Percentiles rank a stretch among this genome's conserved stretches.
Evolutionary conservation across 1,140 invertebrate genomes (phyloP).

Genomic region (Zeugodacus cucurbitae): DNA sequence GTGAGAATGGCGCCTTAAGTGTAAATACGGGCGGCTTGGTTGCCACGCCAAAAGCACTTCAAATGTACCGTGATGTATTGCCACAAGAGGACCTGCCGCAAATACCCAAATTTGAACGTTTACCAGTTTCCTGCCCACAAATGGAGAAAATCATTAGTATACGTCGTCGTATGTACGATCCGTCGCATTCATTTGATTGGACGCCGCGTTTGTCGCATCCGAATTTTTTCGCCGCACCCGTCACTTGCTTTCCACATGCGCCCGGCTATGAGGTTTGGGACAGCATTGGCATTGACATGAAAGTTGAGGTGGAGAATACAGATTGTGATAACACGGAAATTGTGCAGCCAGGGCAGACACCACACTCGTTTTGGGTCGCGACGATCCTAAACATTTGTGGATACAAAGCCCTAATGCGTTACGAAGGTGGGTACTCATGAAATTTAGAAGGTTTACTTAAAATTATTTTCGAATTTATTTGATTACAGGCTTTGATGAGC

Average conservation of each 20-base stretch:
- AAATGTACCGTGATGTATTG: slow-evolving; percentile 64
- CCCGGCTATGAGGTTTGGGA: slow-evolving; percentile 94
- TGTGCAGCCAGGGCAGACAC: slow-evolving; percentile 74
- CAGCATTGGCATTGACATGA: slow-evolving; percentile 92
- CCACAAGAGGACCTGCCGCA: slow-evolving; percentile 68
- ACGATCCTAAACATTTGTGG: slow-evolving; percentile 91
- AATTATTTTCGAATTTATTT: neutral
- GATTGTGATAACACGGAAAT: slow-evolving; percentile 80
- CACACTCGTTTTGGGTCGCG: slow-evolving; percentile 94
- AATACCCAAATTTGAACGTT: slow-evolving; percentile 64
- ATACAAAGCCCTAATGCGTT: slow-evolving; percentile 91
- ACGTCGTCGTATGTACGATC: slow-evolving; percentile 69
- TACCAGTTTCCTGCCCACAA: slow-evolving; percentile 58
- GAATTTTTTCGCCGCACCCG: slow-evolving; percentile 86
- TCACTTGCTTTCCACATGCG: slow-evolving; percentile 91
- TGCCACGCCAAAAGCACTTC: slow-evolving; percentile 54
- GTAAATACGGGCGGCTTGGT: neutral
- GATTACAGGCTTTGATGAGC: slow-evolving; percentile 80
- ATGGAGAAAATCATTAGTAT: slow-evolving; percentile 68
- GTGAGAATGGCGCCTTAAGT: neutral
- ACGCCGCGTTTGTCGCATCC: slow-evolving; percentile 78
- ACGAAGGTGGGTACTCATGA: slow-evolving; percentile 73
- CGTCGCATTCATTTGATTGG: slow-evolving; percentile 85
- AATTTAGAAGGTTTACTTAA: no score
- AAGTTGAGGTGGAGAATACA: slow-evolving; percentile 93